Evolutionary conservation across 2,113 vertebrate genomes (phyloP).

Genomic region (Scopus umbretta): DNA sequence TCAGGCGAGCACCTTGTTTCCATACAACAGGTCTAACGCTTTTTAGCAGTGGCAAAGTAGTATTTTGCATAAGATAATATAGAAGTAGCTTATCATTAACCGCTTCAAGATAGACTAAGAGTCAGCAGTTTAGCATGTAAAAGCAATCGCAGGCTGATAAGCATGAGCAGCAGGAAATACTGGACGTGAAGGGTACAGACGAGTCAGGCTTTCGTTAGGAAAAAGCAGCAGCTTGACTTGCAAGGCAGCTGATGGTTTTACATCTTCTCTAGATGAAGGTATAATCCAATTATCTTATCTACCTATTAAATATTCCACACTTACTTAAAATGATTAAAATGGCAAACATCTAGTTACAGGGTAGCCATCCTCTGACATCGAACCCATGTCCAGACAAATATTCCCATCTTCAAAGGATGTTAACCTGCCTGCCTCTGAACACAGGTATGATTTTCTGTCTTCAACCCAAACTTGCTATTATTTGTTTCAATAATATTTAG

Average conservation of each 20-base stretch:
- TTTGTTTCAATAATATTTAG: background rate
- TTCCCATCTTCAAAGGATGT: background rate
- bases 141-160: background rate
- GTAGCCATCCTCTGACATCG: rapidly evolving
- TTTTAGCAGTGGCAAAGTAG: background rate
- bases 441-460: background rate
- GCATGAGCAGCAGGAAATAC: background rate
- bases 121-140: background rate
- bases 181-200: background rate
- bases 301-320: background rate
- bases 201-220: rapidly evolving
- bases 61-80: background rate
- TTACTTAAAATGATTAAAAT: background rate
- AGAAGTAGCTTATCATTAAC: background rate
- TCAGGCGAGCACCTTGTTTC: background rate
- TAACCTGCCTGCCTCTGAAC: background rate
- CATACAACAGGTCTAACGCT: background rate
- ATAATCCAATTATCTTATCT: background rate
- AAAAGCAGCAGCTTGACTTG: background rate
- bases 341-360: background rate
- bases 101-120: background rate
- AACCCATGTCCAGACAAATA: background rate
- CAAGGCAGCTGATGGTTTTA: background rate
- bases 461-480: background rate
- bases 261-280: background rate